A percentile compares a stretch with the other conserved stretches of the same genome.
These are phyloP conservation scores for Drosophila quinaria DNA, from an alignment of 2,888 invertebrate species.

Conservation along the genomic window DNA sequence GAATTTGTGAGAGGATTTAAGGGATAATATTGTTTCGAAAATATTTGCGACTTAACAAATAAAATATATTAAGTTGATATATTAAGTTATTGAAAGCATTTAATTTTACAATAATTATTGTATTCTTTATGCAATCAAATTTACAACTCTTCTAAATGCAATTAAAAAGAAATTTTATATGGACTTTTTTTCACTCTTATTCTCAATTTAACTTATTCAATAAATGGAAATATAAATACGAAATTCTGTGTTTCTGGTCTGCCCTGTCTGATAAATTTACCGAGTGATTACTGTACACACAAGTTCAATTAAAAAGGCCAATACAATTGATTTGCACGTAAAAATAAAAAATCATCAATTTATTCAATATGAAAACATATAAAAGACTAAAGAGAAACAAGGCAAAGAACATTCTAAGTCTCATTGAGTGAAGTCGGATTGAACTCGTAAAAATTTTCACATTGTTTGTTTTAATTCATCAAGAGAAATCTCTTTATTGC, in stretches of 20 bases:
- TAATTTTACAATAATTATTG: background rate
- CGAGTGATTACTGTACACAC: background rate
- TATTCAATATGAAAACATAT: constrained; percentile 5
- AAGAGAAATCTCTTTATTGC: constrained; percentile 39
- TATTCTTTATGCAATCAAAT: background rate
- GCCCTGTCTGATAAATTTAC: too few relatives aligned
- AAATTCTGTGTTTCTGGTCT: too few relatives aligned
- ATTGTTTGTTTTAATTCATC: constrained; percentile 38
- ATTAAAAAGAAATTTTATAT: background rate
- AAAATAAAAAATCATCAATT: background rate
- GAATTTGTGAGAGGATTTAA: constrained; percentile 52
- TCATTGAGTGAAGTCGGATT: constrained; percentile 5
- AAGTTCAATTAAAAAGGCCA: background rate
- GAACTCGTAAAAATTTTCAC: background rate
- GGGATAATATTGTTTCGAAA: constrained; percentile 27
- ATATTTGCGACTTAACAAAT: constrained; percentile 21
- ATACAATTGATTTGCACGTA: background rate
- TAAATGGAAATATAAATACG: too few relatives aligned
- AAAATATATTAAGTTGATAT: constrained; percentile 4
- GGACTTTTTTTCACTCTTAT: too few relatives aligned
- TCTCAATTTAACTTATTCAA: too few relatives aligned
- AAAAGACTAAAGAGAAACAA: background rate
- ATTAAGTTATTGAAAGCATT: background rate
- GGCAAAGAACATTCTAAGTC: background rate
- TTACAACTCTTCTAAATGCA: background rate